phyloP scores from a whole-genome alignment of 2,888 invertebrate species.

The Hymenopus coronatus region DNA sequence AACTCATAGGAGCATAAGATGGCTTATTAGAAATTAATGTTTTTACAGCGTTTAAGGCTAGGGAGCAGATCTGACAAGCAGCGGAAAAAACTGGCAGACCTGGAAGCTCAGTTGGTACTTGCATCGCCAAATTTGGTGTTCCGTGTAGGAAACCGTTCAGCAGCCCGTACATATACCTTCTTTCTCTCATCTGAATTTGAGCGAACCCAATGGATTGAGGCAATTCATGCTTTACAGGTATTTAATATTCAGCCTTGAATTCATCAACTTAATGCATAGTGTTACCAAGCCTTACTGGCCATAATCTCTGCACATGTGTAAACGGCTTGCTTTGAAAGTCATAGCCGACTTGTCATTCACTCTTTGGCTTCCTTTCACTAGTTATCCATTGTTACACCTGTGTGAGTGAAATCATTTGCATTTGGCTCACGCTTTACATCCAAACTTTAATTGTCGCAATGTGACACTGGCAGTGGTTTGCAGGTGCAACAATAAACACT shows the following conservation, averaged over 20 bases:
- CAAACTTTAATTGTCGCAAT: no score
- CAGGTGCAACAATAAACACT: no score
- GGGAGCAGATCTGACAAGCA: conserved; percentile 64
- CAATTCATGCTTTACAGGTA: conserved; percentile 79
- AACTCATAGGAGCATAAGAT: no score
- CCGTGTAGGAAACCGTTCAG: conserved; percentile 69
- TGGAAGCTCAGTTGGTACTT: conserved; percentile 85
- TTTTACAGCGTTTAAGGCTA: background rate
- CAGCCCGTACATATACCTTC: conserved; percentile 69
- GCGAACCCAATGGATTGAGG: conserved; percentile 90
- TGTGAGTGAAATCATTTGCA: no score
- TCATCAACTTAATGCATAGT: background rate
- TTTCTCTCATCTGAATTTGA: conserved; percentile 94
- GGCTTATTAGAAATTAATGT: background rate
- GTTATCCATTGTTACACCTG: no score
- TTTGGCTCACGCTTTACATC: no score
- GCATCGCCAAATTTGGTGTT: conserved; percentile 88
- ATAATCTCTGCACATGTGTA: background rate
- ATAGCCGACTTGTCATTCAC: background rate
- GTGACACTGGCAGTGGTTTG: no score
- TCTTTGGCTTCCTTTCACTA: background rate
- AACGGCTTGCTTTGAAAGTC: no score
- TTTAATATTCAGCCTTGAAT: background rate
- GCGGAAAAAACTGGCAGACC: conserved; percentile 83
- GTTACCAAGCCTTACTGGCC: background rate